These are phyloP conservation scores for Drosophila virilis DNA, from an alignment of 1,140 invertebrate species.

Conservation along the genomic window DNA sequence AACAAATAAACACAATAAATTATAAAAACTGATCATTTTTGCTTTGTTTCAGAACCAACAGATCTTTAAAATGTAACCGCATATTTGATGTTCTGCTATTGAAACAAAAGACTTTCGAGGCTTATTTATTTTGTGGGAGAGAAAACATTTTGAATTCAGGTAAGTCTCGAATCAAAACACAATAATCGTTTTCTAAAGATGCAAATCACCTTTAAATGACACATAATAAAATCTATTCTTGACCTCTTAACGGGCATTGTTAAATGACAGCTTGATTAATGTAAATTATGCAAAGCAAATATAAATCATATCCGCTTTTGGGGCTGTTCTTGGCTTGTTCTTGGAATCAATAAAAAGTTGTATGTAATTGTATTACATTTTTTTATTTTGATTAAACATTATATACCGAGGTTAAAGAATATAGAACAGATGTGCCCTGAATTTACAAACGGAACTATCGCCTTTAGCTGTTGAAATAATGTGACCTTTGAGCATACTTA, in stretches of 20 bases:
- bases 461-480: conserved; percentile 49
- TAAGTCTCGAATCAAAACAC: conserved; percentile 8
- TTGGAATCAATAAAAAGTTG: background rate
- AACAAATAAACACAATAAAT: too few relatives aligned
- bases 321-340: background rate
- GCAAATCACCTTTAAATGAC: background rate
- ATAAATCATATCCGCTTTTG: background rate
- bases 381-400: too few relatives aligned
- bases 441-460: background rate
- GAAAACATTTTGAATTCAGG: conserved; percentile 41
- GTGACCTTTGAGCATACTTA: conserved; percentile 40
- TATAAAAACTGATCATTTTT: background rate
- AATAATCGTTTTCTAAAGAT: too few relatives aligned
- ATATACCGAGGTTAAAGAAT: too few relatives aligned
- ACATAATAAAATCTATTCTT: background rate
- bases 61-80: conserved; percentile 58
- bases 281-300: background rate
- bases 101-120: conserved; percentile 1
- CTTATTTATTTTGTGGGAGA: background rate
- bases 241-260: background rate
- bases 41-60: conserved; percentile 41
- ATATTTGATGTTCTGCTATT: conserved; percentile 13
- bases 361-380: background rate
- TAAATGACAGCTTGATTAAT: background rate
- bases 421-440: too few relatives aligned